Percentiles rank a stretch among this genome's conserved stretches.
phyloP scores from a whole-genome alignment of 2,888 invertebrate species.

The Synergus umbraculus region DNA sequence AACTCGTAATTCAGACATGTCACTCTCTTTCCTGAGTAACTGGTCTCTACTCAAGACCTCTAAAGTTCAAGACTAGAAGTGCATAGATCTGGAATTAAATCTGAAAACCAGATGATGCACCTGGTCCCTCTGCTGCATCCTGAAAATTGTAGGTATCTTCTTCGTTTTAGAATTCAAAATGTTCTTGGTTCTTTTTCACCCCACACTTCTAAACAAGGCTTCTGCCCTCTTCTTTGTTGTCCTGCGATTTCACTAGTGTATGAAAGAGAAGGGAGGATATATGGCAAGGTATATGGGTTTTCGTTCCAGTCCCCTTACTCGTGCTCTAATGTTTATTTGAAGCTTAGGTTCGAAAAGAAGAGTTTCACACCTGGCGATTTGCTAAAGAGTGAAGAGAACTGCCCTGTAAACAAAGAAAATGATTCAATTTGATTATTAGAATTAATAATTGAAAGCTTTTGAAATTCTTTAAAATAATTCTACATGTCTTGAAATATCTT shows the following conservation, averaged over 20 bases:
- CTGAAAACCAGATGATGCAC: neutral
- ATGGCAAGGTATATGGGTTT: neutral
- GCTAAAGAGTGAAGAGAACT: neutral
- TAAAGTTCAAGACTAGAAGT: neutral
- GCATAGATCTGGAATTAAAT: neutral
- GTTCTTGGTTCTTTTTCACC: neutral
- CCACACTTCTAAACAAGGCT: neutral
- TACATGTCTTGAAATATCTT: too few relatives aligned
- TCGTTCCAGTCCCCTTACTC: neutral
- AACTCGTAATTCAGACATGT: conserved; percentile 30
- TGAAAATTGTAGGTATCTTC: neutral
- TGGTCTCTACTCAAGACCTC: neutral
- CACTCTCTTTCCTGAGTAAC: conserved; percentile 14
- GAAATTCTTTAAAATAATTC: too few relatives aligned
- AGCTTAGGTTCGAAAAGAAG: neutral
- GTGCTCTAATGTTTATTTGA: neutral
- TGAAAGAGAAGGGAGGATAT: neutral
- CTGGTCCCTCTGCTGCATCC: neutral
- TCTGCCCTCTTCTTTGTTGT: neutral
- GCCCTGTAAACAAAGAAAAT: neutral
- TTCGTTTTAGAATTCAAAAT: neutral
- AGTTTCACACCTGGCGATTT: conserved; percentile 11
- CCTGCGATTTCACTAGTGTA: neutral
- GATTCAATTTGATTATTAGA: neutral
- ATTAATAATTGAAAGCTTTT: neutral